Conservation (phyloP, 2,888 invertebrate genomes). For the Hesperia comma region DNA sequence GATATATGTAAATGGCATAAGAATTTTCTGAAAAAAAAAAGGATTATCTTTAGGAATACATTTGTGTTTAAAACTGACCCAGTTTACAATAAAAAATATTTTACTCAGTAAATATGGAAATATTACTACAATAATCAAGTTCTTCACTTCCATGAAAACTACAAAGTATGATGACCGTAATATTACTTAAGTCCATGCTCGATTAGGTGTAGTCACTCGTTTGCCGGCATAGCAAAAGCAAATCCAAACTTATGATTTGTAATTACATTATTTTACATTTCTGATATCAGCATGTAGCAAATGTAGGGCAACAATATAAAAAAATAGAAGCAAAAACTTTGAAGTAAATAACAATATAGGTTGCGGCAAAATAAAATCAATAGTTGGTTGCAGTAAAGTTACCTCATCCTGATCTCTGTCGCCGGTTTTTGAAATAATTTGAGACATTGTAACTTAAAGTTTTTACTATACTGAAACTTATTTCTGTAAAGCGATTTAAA, state of each 20-base stretch:
- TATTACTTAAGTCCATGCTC: background rate
- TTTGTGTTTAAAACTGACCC: too few species aligned
- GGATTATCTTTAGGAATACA: background rate
- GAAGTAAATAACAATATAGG: conserved; percentile 7
- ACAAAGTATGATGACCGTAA: too few species aligned
- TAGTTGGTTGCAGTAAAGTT: conserved; percentile 45
- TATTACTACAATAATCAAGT: too few species aligned
- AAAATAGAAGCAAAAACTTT: background rate
- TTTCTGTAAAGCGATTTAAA: conserved; percentile 4
- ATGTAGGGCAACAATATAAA: too few species aligned
- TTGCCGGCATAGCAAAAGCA: background rate
- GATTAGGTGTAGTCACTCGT: background rate
- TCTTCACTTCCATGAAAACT: too few species aligned
- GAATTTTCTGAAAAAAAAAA: conserved; percentile 86
- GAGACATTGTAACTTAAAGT: conserved; percentile 58
- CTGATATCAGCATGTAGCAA: too few species aligned
- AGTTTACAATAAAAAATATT: too few species aligned
- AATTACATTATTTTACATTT: too few species aligned
- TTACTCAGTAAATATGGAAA: too few species aligned
- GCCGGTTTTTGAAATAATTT: conserved; percentile 64
- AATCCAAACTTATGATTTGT: background rate
- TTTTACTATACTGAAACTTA: background rate
- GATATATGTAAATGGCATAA: conserved; percentile 95
- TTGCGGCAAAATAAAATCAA: conserved; percentile 35
- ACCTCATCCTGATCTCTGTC: conserved; percentile 89